Base-by-base conservation (phyloP, 2,113 vertebrate species). In the Brachyhypopomus gauderio region DNA sequence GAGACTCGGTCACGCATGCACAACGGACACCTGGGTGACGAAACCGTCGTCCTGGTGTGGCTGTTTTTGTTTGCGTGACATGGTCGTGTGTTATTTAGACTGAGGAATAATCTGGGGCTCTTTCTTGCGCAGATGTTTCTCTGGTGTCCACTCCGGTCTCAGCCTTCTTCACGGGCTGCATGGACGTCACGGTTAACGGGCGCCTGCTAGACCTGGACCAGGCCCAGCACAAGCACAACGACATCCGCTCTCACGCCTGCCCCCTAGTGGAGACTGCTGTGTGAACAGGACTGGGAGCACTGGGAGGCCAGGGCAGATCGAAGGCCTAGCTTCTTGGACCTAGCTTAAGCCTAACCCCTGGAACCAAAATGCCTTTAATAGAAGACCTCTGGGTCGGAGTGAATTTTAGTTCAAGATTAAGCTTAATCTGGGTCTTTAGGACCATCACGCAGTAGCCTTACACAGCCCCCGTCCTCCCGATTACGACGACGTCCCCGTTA, bases 171-270 rank as follows among this genome's bases (percentile, higher is more conserved):
- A 95, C 91, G 0, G 98, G 98, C 88, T 99, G 98, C 82, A 95
- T 99, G 96, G 96, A 95, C 0, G 83, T 97, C 81, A 90, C 86
- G 62, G 88, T 98, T 64, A 95, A 94, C 34, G 85, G 88, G 71
- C 88, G 78, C 14, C 17, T 76, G 2, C 83, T 98, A 89, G 97
- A 99, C 86, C 90, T 98, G 83, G 98, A 99, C 0, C 92, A 94
- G 27, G 97, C 97, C 60, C 64, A 92, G 58, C 92, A 97, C 87
- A 99, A 98, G 85, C 94, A 98, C 92, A 95, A 90, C 1, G 95
- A 97, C 88, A 97, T 98, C 90, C 95, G 93, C 78, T 96, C 98
- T 6, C 96, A 99, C 87, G 97, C 98, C 89, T 99, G 98, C 86
- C 98, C 98, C 80, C 91, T 93, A 86, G 87, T 93, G 90, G 87